These are phyloP conservation scores for Euspilapteryx auroguttella DNA, from an alignment of 2,888 invertebrate genomes.

Conservation along the genomic window DNA sequence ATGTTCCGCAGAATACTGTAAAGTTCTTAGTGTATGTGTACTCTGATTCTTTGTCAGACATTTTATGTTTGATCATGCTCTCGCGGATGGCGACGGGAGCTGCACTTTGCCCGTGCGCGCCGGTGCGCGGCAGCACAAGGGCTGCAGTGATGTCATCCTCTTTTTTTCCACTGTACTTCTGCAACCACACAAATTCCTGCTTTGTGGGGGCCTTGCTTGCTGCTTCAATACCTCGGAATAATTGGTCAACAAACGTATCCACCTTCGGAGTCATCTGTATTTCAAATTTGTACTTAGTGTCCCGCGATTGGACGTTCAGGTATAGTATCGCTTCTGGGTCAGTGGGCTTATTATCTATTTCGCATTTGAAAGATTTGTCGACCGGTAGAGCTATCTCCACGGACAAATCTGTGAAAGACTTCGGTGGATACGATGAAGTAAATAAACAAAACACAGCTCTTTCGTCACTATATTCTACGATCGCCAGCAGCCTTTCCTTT, in stretches of 20 bases:
- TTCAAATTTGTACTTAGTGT: conserved; percentile 48
- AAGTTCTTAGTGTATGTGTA: conserved; percentile 74
- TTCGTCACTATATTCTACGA: conserved; percentile 53
- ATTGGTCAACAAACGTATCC: conserved; percentile 72
- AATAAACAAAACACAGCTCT: conserved; percentile 53
- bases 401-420: conserved; percentile 74
- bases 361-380: conserved; percentile 77
- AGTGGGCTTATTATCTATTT: conserved; percentile 66
- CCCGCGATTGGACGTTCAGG: conserved; percentile 47
- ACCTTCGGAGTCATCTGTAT: conserved; percentile 62
- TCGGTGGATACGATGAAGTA: conserved; percentile 66
- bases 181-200: conserved; percentile 62
- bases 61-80: conserved; percentile 74
- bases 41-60: conserved; percentile 75
- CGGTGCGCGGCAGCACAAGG: conserved; percentile 30
- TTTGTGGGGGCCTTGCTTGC: conserved; percentile 41
- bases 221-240: conserved; percentile 74
- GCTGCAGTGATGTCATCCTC: conserved; percentile 30
- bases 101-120: conserved; percentile 26
- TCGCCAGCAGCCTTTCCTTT: conserved; percentile 43
- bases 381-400: conserved; percentile 82
- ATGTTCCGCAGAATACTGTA: conserved; percentile 88
- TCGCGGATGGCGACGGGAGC: conserved; percentile 65
- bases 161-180: conserved; percentile 55
- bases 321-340: conserved; percentile 51